Evolutionary conservation across 2,888 invertebrate species (phyloP), one percentile per base, ranked within the genome.

Genomic region (Brachypalpus laphriformis): DNA sequence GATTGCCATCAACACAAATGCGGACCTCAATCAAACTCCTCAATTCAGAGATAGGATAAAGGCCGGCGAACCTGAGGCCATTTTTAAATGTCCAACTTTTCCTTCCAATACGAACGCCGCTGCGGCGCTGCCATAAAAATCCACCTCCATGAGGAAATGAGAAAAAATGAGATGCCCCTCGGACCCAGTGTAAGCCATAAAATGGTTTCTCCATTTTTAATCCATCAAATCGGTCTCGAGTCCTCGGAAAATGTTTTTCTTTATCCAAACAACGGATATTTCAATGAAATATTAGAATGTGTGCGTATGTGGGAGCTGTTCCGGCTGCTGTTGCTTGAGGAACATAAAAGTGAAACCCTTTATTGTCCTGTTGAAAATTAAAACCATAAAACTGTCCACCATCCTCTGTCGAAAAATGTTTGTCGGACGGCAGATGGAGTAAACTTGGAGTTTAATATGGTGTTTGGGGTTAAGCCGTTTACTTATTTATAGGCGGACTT

Each of bases 281-380:
- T 65, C 34, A 56, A 54, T 65, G 31, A 77, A 76, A 65, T 65
- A 59, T 71, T 40, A 45, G n/a, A 45, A 22, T 61, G 14, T 4
- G 16, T 22, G 49, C 5, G 66, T 20, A 40, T 66, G 40, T 31
- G 25, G 47, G 4, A 14, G 11, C 20, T 25, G 22, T 25, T n/a
- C n/a, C n/a, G n/a, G n/a, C n/a, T 37, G 47, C 31, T 57, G 47
- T 25, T 68, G 31, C 57, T 28, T 5, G 22, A 20, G 40, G 28
- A 42, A 75, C 75, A 71, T 71, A 75, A 85, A 82, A 82, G 54
- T 56, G 54, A 57, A 83, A 70, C 75, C 80, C 80, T 85, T 85
- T 80, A 85, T 75, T 85, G 85, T 75, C 71, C 81, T 76, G 85
- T 81, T 85, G 81, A 85, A 85, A 85, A 85, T 85, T 85, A 81